Evolutionary conservation across 2,797 vertebrate genomes (phyloP).

Genomic region (Phoxinus dragarum): DNA sequence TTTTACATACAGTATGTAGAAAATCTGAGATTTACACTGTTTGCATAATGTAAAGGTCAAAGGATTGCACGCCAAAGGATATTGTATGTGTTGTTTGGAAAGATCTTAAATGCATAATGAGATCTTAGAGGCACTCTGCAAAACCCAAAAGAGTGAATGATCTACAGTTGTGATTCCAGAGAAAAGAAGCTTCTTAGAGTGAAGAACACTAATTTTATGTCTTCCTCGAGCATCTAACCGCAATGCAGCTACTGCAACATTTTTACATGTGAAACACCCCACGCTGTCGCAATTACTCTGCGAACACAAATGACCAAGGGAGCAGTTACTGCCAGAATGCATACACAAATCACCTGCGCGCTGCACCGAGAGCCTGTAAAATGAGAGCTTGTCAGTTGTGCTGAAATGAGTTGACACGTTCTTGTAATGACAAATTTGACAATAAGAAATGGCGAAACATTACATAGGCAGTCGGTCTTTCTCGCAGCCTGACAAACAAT

Average conservation of each 20-base stretch:
- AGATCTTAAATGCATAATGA: not conserved
- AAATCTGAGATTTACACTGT: constrained; percentile 19
- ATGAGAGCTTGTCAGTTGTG: constrained; percentile 55
- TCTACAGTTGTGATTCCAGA: not conserved
- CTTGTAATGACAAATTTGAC: constrained; percentile 57
- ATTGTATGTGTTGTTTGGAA: constrained; percentile 16
- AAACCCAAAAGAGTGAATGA: not conserved
- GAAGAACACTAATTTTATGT: constrained; percentile 14
- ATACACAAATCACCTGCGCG: constrained; percentile 56
- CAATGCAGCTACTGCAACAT: constrained; percentile 41
- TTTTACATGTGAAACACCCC: constrained; percentile 40
- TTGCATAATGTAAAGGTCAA: constrained; percentile 46
- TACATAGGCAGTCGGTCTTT: constrained; percentile 54
- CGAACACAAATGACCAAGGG: constrained; percentile 51
- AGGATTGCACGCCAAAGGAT: not conserved
- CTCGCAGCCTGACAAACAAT: constrained; percentile 41
- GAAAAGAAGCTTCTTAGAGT: not conserved
- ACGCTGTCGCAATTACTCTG: constrained; percentile 38
- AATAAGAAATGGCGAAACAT: constrained; percentile 53
- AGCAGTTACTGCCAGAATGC: constrained; percentile 47
- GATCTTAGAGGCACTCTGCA: not conserved
- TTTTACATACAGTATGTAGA: not conserved
- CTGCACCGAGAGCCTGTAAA: constrained; percentile 39
- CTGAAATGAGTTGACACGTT: constrained; percentile 51
- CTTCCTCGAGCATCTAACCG: constrained; percentile 13